Evolutionary conservation across 2,888 invertebrate species (phyloP).

Genomic region (Lasioglossum lativentre): DNA sequence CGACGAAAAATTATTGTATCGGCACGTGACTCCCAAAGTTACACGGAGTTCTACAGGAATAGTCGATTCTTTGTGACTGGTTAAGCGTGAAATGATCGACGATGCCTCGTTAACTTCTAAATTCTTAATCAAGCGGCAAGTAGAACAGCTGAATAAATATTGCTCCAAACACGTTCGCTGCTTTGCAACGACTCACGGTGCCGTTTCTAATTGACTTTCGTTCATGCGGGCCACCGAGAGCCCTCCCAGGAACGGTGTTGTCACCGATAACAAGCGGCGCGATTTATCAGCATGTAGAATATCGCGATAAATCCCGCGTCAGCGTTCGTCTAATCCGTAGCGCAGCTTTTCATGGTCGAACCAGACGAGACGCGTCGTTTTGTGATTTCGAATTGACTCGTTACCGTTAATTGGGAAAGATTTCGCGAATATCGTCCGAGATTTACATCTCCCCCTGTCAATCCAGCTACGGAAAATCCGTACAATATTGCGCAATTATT

Average conservation of each 20-base stretch:
- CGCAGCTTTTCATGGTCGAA: slow-evolving; percentile 7
- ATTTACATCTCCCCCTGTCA: background rate
- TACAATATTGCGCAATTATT: background rate
- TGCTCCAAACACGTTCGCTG: background rate
- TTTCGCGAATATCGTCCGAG: background rate
- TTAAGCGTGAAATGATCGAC: background rate
- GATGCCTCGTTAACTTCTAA: background rate
- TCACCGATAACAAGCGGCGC: slow-evolving; percentile 38
- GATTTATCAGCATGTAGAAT: slow-evolving; percentile 45
- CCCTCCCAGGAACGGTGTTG: slow-evolving; percentile 3
- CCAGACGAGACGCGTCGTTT: slow-evolving; percentile 4
- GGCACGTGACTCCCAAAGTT: too few relatives aligned
- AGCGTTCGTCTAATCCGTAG: slow-evolving; percentile 34
- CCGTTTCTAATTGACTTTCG: slow-evolving; percentile 22
- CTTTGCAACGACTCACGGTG: background rate
- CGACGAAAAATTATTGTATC: too few relatives aligned
- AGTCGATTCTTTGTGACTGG: background rate
- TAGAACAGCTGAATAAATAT: slow-evolving; percentile 2
- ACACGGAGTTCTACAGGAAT: too few relatives aligned
- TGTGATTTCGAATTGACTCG: slow-evolving; percentile 41
- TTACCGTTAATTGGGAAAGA: slow-evolving; percentile 44
- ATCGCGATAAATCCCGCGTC: slow-evolving; percentile 36
- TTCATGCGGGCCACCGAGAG: background rate
- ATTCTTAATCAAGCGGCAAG: background rate
- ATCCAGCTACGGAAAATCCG: background rate